phyloP scores from a whole-genome alignment of 1,140 invertebrate species.

The Trachymyrmex septentrionalis region DNA sequence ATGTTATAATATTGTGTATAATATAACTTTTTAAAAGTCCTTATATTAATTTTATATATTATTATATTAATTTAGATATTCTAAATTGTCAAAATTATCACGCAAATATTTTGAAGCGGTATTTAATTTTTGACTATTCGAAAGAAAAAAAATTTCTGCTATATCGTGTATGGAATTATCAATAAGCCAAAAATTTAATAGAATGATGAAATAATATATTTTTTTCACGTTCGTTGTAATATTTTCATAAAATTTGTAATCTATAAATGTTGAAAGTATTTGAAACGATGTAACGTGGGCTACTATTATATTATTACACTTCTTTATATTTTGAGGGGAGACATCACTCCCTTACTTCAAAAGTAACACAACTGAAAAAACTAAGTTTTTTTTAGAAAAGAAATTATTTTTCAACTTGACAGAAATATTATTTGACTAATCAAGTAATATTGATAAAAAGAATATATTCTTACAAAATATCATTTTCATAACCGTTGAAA shows the following conservation, averaged over 20 bases:
- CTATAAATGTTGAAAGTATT: neutral
- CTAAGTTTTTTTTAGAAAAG: too few relatives aligned
- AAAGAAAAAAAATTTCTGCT: neutral
- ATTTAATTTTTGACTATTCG: neutral
- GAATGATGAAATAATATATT: neutral
- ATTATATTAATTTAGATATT: neutral
- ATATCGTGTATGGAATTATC: neutral
- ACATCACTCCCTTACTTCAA: too few relatives aligned
- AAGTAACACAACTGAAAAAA: too few relatives aligned
- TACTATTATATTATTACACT: neutral
- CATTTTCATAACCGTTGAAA: too few relatives aligned
- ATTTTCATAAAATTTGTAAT: neutral
- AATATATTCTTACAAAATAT: too few relatives aligned
- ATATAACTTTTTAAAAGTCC: neutral
- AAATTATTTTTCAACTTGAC: too few relatives aligned
- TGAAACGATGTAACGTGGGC: neutral
- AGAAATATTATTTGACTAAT: too few relatives aligned
- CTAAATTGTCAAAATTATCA: neutral
- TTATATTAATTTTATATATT: neutral
- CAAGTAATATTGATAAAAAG: too few relatives aligned
- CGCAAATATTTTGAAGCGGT: neutral
- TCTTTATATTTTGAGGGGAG: neutral
- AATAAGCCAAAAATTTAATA: neutral
- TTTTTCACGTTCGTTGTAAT: neutral
- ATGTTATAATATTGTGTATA: neutral